A percentile compares a stretch with the other conserved stretches of the same genome.
These are phyloP conservation scores for Hirudinaria manillensis DNA, from an alignment of 2,888 invertebrate species.

Conservation along the genomic window DNA sequence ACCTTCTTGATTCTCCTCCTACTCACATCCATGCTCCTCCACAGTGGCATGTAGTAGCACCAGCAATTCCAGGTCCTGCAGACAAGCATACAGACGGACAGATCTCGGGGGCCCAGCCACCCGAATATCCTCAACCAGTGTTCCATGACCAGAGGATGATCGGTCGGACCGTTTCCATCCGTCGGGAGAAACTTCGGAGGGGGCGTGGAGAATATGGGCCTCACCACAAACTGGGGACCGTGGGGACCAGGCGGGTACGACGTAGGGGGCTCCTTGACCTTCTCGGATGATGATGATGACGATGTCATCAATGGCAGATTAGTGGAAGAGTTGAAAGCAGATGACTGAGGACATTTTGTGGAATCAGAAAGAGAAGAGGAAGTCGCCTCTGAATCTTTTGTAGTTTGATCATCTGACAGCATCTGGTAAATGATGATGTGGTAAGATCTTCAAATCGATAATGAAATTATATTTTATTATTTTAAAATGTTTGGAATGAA, in stretches of 20 bases:
- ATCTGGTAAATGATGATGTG: too few relatives aligned
- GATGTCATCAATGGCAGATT: neutral
- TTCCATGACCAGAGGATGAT: constrained; percentile 47
- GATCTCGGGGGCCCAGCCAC: constrained; percentile 52
- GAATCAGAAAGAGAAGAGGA: too few relatives aligned
- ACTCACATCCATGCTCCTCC: constrained; percentile 73
- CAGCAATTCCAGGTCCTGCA: constrained; percentile 83
- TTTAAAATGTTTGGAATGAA: too few relatives aligned
- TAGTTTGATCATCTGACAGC: too few relatives aligned
- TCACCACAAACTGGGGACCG: constrained; percentile 41
- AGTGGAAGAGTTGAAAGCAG: neutral
- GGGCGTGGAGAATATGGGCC: constrained; percentile 47
- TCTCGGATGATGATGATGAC: constrained; percentile 10
- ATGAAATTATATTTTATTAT: too few relatives aligned
- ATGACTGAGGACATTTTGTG: neutral
- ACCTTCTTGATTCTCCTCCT: constrained; percentile 2
- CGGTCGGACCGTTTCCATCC: constrained; percentile 37
- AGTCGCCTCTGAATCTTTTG: too few relatives aligned
- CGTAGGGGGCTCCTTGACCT: neutral
- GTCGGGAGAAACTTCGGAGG: constrained; percentile 44
- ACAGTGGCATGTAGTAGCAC: constrained; percentile 74
- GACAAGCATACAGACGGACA: constrained; percentile 65
- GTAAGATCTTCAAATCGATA: too few relatives aligned
- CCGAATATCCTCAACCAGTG: constrained; percentile 55
- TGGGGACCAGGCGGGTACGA: constrained; percentile 15